A percentile compares a stretch with the other conserved stretches of the same genome.
These are phyloP conservation scores for Schizaphis graminum DNA, from an alignment of 2,888 invertebrate species.

Conservation along the genomic window DNA sequence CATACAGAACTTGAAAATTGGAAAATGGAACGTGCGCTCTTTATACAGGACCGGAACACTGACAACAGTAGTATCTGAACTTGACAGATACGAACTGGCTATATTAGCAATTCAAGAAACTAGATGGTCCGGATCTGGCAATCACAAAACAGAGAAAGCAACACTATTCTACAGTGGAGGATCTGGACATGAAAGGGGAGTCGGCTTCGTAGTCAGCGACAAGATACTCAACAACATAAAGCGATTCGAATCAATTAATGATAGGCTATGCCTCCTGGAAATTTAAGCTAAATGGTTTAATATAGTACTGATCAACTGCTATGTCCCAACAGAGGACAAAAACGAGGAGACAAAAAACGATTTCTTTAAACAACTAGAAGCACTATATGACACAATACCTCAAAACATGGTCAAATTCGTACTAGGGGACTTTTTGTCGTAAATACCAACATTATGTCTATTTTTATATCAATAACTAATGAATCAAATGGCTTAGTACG, in stretches of 20 bases:
- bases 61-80: background rate
- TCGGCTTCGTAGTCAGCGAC: no score
- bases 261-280: conserved; percentile 23
- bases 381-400: conserved; percentile 16
- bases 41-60: no score
- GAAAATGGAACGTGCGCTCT: no score
- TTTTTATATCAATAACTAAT: no score
- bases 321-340: conserved; percentile 12
- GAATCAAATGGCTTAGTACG: no score
- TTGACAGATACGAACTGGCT: background rate
- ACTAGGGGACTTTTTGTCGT: background rate
- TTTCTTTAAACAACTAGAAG: conserved; percentile 1
- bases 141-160: conserved; percentile 28
- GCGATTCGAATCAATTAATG: no score
- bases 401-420: conserved; percentile 11
- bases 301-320: conserved; percentile 37
- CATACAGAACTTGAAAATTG: no score
- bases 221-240: no score
- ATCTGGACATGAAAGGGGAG: background rate
- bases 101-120: conserved; percentile 1
- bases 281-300: conserved; percentile 29
- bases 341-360: background rate
- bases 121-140: conserved; percentile 11
- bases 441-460: no score
- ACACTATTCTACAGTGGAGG: conserved; percentile 24